phyloP scores from a whole-genome alignment of 2,797 vertebrate species.

The Miichthys miiuy region DNA sequence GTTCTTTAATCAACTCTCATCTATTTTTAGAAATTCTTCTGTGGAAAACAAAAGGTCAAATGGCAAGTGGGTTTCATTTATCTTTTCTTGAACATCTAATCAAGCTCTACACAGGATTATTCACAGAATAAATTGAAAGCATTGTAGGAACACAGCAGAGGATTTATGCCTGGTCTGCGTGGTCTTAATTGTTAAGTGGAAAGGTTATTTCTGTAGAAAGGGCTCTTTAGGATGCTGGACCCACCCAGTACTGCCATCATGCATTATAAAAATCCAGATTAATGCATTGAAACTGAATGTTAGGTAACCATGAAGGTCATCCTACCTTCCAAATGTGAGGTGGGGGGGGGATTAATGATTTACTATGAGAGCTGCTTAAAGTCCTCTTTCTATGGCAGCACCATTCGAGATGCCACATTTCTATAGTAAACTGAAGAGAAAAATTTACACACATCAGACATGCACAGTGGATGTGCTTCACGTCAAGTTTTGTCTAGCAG shows the following conservation, averaged over 20 bases:
- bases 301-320: slow-evolving; percentile 40
- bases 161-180: slow-evolving; percentile 37
- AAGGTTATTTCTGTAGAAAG: slow-evolving; percentile 42
- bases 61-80: slow-evolving; percentile 4
- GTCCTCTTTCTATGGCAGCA: not conserved
- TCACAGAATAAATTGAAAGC: slow-evolving; percentile 50
- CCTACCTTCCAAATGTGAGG: slow-evolving; percentile 3
- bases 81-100: slow-evolving; percentile 50
- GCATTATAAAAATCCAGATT: slow-evolving; percentile 32
- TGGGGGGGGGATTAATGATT: slow-evolving; percentile 31
- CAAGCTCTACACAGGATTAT: slow-evolving; percentile 52
- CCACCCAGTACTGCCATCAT: slow-evolving; percentile 5
- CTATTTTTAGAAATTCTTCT: slow-evolving; percentile 17
- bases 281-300: slow-evolving; percentile 32
- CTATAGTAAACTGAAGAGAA: not conserved
- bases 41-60: slow-evolving; percentile 33
- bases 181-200: slow-evolving; percentile 38
- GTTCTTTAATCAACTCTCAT: slow-evolving; percentile 29
- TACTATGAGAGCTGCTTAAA: not conserved
- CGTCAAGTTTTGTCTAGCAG: slow-evolving; percentile 7
- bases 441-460: slow-evolving; percentile 4
- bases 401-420: not conserved
- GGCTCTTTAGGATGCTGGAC: slow-evolving; percentile 12
- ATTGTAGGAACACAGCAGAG: slow-evolving; percentile 12
- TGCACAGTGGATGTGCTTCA: slow-evolving; percentile 18